A percentile compares a stretch with the other conserved stretches of the same genome.
Conservation (phyloP, 2,797 vertebrate genomes). For the Pipistrellus kuhlii region DNA sequence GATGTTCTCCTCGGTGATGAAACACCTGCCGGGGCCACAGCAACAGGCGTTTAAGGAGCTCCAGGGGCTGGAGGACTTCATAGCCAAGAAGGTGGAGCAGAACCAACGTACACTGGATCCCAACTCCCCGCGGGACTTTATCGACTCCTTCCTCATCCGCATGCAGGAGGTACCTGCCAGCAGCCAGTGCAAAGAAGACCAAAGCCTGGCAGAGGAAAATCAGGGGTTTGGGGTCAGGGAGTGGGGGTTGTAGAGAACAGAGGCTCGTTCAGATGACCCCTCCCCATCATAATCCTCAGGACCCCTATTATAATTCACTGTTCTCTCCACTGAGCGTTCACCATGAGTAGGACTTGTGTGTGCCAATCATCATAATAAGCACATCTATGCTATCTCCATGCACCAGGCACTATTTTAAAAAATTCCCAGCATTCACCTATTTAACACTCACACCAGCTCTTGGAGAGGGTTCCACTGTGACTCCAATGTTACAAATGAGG, state of each 20-base stretch:
- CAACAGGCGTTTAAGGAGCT: conserved; percentile 55
- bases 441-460: background rate
- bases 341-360: background rate
- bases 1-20: conserved; percentile 71
- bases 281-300: background rate
- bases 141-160: conserved; percentile 78
- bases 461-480: background rate
- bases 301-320: background rate
- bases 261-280: too few relatives aligned
- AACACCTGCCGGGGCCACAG: conserved; percentile 72
- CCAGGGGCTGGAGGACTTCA: conserved; percentile 56
- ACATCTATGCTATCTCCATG: fast-evolving
- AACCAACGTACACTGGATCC: conserved; percentile 63
- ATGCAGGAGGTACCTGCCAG: conserved; percentile 69
- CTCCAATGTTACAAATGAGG: background rate
- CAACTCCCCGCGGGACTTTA: conserved; percentile 71
- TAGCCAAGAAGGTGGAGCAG: conserved; percentile 66
- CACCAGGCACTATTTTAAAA: background rate
- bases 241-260: too few relatives aligned
- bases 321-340: background rate
- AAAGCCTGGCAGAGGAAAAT: background rate
- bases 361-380: background rate
- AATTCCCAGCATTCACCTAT: fast-evolving
- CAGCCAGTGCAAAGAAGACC: background rate
- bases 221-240: background rate